phyloP scores from a whole-genome alignment of 2,888 invertebrate genomes.

The Drosophila pseudotalamancana region DNA sequence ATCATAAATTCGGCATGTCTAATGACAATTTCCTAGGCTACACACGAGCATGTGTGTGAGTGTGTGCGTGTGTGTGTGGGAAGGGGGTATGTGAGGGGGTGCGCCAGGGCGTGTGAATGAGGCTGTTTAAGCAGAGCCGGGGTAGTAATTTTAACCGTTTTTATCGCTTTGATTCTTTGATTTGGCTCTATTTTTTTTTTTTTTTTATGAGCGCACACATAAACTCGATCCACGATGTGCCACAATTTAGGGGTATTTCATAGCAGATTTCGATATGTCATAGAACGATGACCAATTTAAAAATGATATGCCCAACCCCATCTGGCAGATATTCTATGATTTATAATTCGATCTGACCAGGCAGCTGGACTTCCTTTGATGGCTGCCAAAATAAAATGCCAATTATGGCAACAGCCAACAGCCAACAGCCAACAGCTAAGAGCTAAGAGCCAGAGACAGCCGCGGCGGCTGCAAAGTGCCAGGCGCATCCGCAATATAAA shows the following conservation, averaged over 20 bases:
- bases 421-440: conserved; percentile 27
- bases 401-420: conserved; percentile 42
- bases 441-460: conserved; percentile 39
- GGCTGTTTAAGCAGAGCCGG: conserved; percentile 5
- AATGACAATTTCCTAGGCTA: conserved; percentile 71
- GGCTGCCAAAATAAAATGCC: conserved; percentile 31
- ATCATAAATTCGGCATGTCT: conserved; percentile 83
- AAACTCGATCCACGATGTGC: conserved; percentile 54
- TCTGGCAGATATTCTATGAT: conserved; percentile 11
- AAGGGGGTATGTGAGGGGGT: neutral
- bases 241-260: conserved; percentile 34
- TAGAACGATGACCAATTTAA: conserved; percentile 67
- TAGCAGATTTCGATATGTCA: conserved; percentile 37
- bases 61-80: conserved; percentile 1
- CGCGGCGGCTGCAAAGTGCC: conserved; percentile 61
- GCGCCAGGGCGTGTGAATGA: neutral
- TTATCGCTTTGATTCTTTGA: conserved; percentile 55
- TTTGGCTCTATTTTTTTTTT: conserved; percentile 39
- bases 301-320: conserved; percentile 22
- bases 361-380: conserved; percentile 35
- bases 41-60: conserved; percentile 3
- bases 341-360: conserved; percentile 16
- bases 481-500: conserved; percentile 82
- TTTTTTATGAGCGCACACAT: conserved; percentile 44
- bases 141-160: conserved; percentile 41